phyloP scores from a whole-genome alignment of 2,888 invertebrate species.

The Nudaria mundana region DNA sequence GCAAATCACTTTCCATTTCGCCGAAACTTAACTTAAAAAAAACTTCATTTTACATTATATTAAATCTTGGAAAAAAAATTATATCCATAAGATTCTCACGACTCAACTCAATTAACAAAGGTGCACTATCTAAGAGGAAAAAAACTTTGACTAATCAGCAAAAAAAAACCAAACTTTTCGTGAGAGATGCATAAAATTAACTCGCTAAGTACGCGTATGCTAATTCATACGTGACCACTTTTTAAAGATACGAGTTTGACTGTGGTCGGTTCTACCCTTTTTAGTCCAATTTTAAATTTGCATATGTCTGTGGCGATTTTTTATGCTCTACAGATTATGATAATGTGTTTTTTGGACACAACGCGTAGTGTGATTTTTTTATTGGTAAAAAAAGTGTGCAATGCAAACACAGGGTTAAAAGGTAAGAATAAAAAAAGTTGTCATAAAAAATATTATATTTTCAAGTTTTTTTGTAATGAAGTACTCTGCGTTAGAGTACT shows the following conservation, averaged over 20 bases:
- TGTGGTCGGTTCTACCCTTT: slow-evolving; percentile 56
- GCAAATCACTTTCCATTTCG: too few species aligned
- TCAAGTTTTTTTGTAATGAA: not conserved
- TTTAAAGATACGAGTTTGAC: slow-evolving; percentile 45
- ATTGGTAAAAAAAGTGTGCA: slow-evolving; percentile 37
- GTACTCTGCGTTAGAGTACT: too few species aligned
- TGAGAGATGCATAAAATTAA: slow-evolving; percentile 71
- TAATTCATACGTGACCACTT: slow-evolving; percentile 71
- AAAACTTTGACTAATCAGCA: slow-evolving; percentile 31
- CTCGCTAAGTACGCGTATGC: slow-evolving; percentile 47
- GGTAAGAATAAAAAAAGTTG: slow-evolving; percentile 30
- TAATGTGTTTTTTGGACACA: slow-evolving; percentile 75
- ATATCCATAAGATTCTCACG: slow-evolving; percentile 19
- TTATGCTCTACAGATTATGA: slow-evolving; percentile 66
- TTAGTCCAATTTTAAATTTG: slow-evolving; percentile 57
- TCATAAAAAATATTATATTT: slow-evolving; percentile 17
- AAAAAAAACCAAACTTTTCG: slow-evolving; percentile 51
- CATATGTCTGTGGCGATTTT: slow-evolving; percentile 74
- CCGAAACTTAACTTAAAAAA: too few species aligned
- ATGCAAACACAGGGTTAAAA: slow-evolving; percentile 34
- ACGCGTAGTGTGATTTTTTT: slow-evolving; percentile 50
- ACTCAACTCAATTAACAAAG: slow-evolving; percentile 28
- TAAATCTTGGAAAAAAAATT: slow-evolving; percentile 13
- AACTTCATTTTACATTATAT: not conserved
- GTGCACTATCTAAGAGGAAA: slow-evolving; percentile 17